Evolutionary conservation across 2,113 vertebrate genomes (phyloP).

Genomic region (Thymallus thymallus): DNA sequence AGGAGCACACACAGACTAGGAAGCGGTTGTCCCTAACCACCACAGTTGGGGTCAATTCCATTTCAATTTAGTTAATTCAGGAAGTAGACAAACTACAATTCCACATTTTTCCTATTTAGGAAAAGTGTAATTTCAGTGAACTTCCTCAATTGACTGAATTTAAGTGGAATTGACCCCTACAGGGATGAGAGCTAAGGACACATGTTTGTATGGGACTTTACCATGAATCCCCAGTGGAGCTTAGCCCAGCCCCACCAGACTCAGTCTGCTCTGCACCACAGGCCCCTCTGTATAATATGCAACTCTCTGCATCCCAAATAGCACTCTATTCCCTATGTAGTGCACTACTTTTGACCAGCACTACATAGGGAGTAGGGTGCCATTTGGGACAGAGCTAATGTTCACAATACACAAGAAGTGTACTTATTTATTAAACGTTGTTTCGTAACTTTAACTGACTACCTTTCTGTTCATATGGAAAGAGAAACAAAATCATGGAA

Average conservation of each 20-base stretch:
- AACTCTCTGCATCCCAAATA: slow-evolving; percentile 58
- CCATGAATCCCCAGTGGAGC: not conserved
- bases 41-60: too few species aligned
- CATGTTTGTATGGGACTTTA: not conserved
- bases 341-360: too few species aligned
- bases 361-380: too few species aligned
- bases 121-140: too few species aligned
- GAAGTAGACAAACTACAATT: too few species aligned
- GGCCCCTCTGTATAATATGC: slow-evolving; percentile 77
- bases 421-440: slow-evolving; percentile 96
- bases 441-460: slow-evolving; percentile 51
- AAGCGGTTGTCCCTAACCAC: too few species aligned
- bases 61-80: too few species aligned
- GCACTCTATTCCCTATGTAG: too few species aligned
- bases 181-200: slow-evolving; percentile 28
- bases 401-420: slow-evolving; percentile 80
- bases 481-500: slow-evolving; percentile 1
- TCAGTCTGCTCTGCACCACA: slow-evolving; percentile 2
- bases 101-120: too few species aligned
- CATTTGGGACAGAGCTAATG: slow-evolving; percentile 36
- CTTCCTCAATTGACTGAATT: too few species aligned
- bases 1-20: not conserved
- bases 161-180: not conserved
- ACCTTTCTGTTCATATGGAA: slow-evolving; percentile 81
- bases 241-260: not conserved